These are phyloP conservation scores for Poeciliopsis gracilis DNA, from an alignment of 2,797 vertebrate species.

Conservation along the genomic window DNA sequence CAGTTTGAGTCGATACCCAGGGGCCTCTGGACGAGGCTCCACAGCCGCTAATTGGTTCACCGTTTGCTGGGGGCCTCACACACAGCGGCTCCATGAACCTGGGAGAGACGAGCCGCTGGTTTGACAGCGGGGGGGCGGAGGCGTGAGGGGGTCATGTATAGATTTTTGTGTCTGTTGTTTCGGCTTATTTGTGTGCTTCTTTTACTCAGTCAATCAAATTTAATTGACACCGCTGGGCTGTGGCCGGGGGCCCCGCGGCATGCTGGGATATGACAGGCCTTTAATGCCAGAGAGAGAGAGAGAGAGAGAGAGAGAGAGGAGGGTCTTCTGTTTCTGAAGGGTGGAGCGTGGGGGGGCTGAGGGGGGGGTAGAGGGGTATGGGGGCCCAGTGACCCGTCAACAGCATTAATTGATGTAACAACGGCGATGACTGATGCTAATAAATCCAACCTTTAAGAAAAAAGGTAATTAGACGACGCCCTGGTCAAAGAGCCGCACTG, in stretches of 20 bases:
- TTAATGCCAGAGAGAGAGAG: slow-evolving; percentile 86
- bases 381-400: slow-evolving; percentile 87
- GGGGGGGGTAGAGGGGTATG: slow-evolving; percentile 85
- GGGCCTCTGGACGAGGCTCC: slow-evolving; percentile 84
- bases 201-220: slow-evolving; percentile 99
- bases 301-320: slow-evolving; percentile 22
- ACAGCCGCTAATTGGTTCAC: slow-evolving; percentile 93
- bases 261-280: slow-evolving; percentile 91
- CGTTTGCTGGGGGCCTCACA: slow-evolving; percentile 70
- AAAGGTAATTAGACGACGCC: slow-evolving; percentile 73
- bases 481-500: slow-evolving; percentile 32
- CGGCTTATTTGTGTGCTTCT: slow-evolving; percentile 97
- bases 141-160: slow-evolving; percentile 94
- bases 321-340: slow-evolving; percentile 69
- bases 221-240: slow-evolving; percentile 99
- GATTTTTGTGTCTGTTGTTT: slow-evolving; percentile 99
- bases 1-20: slow-evolving; percentile 90
- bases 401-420: slow-evolving; percentile 95
- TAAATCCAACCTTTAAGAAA: slow-evolving; percentile 86
- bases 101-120: slow-evolving; percentile 89
- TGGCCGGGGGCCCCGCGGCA: slow-evolving; percentile 78
- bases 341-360: slow-evolving; percentile 87
- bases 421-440: slow-evolving; percentile 94
- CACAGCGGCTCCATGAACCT: slow-evolving; percentile 83
- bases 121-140: slow-evolving; percentile 90